Conservation (phyloP, 37 sponge, comb jelly and placozoan genomes). For the Aplysina aerophoba region DNA sequence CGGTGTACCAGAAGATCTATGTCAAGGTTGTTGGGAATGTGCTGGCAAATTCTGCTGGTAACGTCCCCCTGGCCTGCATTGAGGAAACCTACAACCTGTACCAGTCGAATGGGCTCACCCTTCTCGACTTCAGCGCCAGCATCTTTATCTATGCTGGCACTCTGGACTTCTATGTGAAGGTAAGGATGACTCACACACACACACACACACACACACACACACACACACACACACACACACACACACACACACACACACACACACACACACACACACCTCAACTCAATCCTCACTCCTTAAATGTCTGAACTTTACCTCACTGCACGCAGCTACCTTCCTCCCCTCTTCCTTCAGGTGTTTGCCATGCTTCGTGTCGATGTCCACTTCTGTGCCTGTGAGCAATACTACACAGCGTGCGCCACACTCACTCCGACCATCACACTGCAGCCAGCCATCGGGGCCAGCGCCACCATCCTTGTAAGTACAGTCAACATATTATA, state of each 20-base stretch:
- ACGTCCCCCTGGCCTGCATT: neutral
- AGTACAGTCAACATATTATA: no score
- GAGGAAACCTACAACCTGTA: constrained; percentile 18
- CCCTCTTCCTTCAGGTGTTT: neutral
- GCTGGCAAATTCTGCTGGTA: constrained; percentile 29
- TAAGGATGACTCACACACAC: no score
- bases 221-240: no score
- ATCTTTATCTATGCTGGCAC: constrained; percentile 24
- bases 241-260: no score
- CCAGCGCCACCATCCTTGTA: constrained; percentile 1
- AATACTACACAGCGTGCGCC: constrained; percentile 16
- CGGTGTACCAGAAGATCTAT: constrained; percentile 38
- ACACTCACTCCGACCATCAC: constrained; percentile 15
- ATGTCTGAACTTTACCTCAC: no score
- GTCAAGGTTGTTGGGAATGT: constrained; percentile 52
- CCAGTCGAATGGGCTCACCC: neutral
- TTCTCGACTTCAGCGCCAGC: neutral
- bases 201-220: no score
- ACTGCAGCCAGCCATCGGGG: neutral
- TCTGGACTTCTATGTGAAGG: constrained; percentile 5
- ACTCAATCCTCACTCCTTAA: no score
- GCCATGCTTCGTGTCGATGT: neutral
- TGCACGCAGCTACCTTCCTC: no score
- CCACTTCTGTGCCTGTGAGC: constrained; percentile 18
- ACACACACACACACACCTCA: no score